Base-by-base conservation (phyloP, 1,140 invertebrate species). In the Condylostylus longicornis region DNA sequence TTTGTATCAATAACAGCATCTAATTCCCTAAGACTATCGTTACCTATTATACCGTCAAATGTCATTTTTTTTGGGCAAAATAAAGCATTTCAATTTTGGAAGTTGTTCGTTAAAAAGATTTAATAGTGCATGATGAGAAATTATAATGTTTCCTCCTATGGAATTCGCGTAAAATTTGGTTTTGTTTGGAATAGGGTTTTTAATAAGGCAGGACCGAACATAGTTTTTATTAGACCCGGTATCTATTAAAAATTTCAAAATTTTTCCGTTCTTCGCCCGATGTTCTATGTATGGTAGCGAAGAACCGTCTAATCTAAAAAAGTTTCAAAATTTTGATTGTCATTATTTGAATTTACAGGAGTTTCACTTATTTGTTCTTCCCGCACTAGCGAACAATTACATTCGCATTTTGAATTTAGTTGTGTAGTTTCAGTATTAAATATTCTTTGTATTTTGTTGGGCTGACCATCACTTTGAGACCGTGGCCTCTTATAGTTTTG, bases 181-280 rank as follows among this genome's bases (percentile, higher is more conserved):
- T 4, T 31, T 21, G 27, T 27, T 37, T 8, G 23, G 36, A 5
- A 8, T 29, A 6, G 23, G 36, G 12, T 18, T 37, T 25, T 10
- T 28, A 10, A 37, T 25, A 5, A 15, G 19, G 18, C 6, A 6
- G 3, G 36, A 12, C 23, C 23, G 18, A 14, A 36, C 23, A 36
- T 36, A 36, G 23, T 36, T 36, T 18, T 23, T 36, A 27, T 36
- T 36, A 22, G 35, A 42, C n/a, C 33, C 37, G n/a, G 41, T 35
- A 42, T 42, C 41, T 14, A 42, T 34, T 3, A 42, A 20, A n/a
- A 43, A 35, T 40, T 31, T 43, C 5, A 43, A 17, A 18, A 33
- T 17, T 17, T 40, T 22, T 36, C 28, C 35, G 15, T 28, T 30
- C 15, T 25, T 36, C 21, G 23, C n/a, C 14, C 30, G 29, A 30